These are phyloP conservation scores for Diuraphis noxia DNA, from an alignment of 1,140 invertebrate genomes.

Conservation along the genomic window DNA sequence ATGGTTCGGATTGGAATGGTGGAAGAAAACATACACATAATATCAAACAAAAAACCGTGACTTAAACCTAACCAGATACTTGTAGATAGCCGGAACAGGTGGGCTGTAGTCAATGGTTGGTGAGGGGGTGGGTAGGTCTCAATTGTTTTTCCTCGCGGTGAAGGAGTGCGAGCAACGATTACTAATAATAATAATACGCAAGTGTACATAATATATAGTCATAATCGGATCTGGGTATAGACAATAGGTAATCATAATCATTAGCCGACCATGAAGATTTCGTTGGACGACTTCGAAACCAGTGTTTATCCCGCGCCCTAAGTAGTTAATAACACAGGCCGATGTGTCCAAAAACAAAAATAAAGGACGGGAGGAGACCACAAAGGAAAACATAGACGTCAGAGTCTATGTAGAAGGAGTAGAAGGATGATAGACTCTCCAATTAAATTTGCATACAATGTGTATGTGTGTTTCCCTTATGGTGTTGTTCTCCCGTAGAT, in stretches of 20 bases:
- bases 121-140: background rate
- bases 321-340: slow-evolving; percentile 48
- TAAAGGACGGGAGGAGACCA: background rate
- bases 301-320: slow-evolving; percentile 52
- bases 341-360: slow-evolving; percentile 34
- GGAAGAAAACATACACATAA: slow-evolving; percentile 4
- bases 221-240: slow-evolving; percentile 39
- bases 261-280: slow-evolving; percentile 47
- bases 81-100: background rate
- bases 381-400: background rate
- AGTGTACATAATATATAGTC: background rate
- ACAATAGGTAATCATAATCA: slow-evolving; percentile 51
- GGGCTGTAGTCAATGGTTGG: background rate
- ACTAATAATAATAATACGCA: slow-evolving; percentile 24
- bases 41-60: background rate
- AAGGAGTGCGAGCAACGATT: slow-evolving; percentile 1
- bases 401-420: background rate
- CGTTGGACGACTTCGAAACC: slow-evolving; percentile 40
- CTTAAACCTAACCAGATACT: background rate
- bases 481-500: background rate
- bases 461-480: slow-evolving; percentile 14
- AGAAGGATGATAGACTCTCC: background rate
- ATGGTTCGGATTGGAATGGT: background rate
- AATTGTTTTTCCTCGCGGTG: background rate
- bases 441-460: slow-evolving; percentile 54